Evolutionary conservation across 2,797 vertebrate genomes (phyloP), one percentile per base, ranked within the genome.

Genomic region (Sebastes diploproa): DNA sequence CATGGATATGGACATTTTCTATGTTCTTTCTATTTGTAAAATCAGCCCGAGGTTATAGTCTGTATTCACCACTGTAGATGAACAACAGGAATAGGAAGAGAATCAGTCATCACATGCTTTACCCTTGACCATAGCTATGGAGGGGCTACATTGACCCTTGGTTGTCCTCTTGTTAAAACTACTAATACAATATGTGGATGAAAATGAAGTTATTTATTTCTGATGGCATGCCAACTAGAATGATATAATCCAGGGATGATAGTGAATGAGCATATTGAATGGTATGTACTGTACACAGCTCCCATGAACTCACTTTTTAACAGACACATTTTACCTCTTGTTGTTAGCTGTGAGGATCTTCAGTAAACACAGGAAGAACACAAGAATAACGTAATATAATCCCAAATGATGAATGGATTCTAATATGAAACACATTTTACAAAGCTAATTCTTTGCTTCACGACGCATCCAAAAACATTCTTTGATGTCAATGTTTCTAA

Each of bases 401-500:
- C 6, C 63, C 11, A 18, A 25, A 56, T 54, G 10, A 81, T 76
- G 22, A 82, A 61, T 32, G 25, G 11, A 79, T 74, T 20, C 16
- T 63, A 78, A 79, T 75, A 50, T 56, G 2, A 65, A 78, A 52
- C 54, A 30, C 27, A 7, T 63, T 67, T 75, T 60, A 18, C 12
- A 70, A 14, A 75, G 38, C 63, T 34, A 54, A 68, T 34, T 67
- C 7, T 8, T 38, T 62, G 7, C 34, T 74, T 38, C 64, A n/a
- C 52, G 18, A 50, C n/a, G 6, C 71, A 61, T 68, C 42, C 50
- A 34, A 50, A 55, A 78, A 75, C 23, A 54, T 32, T 32, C 46
- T 72, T 74, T 90, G 46, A 78, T 87, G 58, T 84, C 18, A 38
- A 5, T 71, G 71, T 66, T 65, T 65, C 11, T 77, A 72, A 84